Conservation (phyloP, 37 sponge, comb jelly and placozoan genomes). For the Geodia barretti region DNA sequence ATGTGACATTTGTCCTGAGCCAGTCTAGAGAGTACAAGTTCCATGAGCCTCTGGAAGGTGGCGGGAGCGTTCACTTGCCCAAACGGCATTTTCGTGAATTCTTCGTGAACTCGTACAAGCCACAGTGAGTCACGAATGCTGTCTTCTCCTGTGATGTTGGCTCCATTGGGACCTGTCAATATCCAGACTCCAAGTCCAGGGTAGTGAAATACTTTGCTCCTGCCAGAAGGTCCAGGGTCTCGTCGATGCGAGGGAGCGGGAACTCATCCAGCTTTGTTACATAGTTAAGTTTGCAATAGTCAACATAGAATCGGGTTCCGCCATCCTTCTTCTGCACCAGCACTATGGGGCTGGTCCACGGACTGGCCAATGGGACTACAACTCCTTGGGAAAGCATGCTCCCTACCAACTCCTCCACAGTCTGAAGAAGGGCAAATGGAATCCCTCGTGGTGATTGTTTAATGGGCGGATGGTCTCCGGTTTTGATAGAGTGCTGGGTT, state of each 20-base stretch:
- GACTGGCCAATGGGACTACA: too few relatives aligned
- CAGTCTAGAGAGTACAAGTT: constrained; percentile 24
- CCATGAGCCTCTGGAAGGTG: constrained; percentile 63
- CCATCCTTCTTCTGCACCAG: constrained; percentile 63
- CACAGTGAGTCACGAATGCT: constrained; percentile 42
- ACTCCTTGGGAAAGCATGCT: too few relatives aligned
- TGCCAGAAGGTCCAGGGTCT: constrained; percentile 62
- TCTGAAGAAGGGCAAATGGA: too few relatives aligned
- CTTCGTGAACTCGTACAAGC: constrained; percentile 67
- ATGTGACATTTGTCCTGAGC: constrained; percentile 16
- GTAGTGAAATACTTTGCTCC: constrained; percentile 40
- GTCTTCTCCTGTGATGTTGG: constrained; percentile 51
- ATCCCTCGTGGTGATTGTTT: too few relatives aligned
- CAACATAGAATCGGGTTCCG: constrained; percentile 42
- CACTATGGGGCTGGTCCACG: constrained; percentile 71
- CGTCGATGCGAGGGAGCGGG: constrained; percentile 57
- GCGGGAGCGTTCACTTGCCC: constrained; percentile 59
- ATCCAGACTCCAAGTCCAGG: constrained; percentile 64
- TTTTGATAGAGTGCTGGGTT: too few relatives aligned
- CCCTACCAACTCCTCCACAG: too few relatives aligned
- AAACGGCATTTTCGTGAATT: constrained; percentile 68
- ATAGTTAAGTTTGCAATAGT: constrained; percentile 50
- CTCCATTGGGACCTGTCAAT: constrained; percentile 52
- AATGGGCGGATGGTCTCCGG: too few relatives aligned
- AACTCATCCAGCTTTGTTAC: constrained; percentile 63